Conservation (phyloP, 2,113 vertebrate species). For the Zosterops lateralis region DNA sequence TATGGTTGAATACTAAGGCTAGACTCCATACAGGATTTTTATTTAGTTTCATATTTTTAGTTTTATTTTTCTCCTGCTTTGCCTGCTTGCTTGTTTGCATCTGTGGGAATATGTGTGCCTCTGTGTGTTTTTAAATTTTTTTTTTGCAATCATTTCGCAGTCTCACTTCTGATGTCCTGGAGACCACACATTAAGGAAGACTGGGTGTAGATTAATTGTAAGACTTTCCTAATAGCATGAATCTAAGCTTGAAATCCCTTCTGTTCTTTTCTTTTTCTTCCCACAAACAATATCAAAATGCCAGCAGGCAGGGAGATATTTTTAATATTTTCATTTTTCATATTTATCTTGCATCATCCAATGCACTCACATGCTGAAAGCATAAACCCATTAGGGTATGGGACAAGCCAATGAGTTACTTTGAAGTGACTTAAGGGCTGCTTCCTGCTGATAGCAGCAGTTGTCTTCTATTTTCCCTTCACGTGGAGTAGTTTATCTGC, state of each 20-base stretch:
- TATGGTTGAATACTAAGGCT: background rate
- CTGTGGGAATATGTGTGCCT: background rate
- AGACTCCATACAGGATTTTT: background rate
- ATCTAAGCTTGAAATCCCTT: background rate
- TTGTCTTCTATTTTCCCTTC: background rate
- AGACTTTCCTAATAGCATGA: background rate
- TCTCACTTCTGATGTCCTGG: constrained; percentile 4
- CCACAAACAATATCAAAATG: background rate
- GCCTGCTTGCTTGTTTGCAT: background rate
- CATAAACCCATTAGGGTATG: background rate
- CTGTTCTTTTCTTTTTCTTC: background rate
- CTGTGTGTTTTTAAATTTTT: background rate
- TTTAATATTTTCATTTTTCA: background rate
- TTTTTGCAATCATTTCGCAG: background rate
- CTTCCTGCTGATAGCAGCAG: background rate
- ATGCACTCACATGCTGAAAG: background rate
- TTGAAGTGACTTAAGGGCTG: background rate
- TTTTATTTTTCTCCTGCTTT: background rate
- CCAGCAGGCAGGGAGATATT: background rate
- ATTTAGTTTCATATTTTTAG: background rate
- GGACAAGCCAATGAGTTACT: background rate
- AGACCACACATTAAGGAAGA: constrained; percentile 42
- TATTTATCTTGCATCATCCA: background rate
- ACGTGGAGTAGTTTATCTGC: background rate
- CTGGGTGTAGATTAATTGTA: background rate